Base-by-base conservation (phyloP, 2,113 vertebrate genomes). In the Nymphicus hollandicus region DNA sequence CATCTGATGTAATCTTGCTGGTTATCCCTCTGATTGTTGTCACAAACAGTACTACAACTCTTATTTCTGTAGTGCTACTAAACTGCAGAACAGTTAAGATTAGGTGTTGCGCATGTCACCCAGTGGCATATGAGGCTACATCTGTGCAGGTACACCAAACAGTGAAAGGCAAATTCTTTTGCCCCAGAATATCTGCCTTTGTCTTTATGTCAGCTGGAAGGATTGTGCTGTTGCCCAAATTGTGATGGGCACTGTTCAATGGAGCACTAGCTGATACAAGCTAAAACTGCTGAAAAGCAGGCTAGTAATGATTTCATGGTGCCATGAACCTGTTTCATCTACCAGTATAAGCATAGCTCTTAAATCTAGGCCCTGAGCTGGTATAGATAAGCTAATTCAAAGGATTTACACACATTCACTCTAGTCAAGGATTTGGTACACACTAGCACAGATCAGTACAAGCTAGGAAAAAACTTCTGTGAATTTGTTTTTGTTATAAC, bases 221-320 rank as follows among this genome's bases (percentile, higher is more conserved):
- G 52, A n/a, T 9, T n/a, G 7, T 77, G 47, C 7, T 44, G 16
- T 43, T 44, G 23, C 23, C 28, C 33, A 61, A 31, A 28, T 11
- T 39, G 17, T 13, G 39, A 11, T 18, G 8, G 56, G n/a, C 0
- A 0, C 17, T 71, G 7, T 72, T 68, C 15, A 35, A 37, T 16
- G 37, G 12, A 49, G 17, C 0, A 1, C 39, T 37, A 71, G 47
- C 4, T 28, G 33, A 56, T 11, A 60, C 7, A 64, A 53, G 14
- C 4, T 43, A 60, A 46, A 91, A 44, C 6, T n/a, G 10, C 10
- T 27, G 19, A 50, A 69, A 65, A 65, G 9, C 33, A 56, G 22
- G 14, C 6, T 29, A 17, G 33, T 50, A 64, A 43, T 18, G 37
- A 52, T 2, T 78, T 19, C 55, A 44, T 6, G 5, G 24, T 31